A percentile compares a stretch with the other conserved stretches of the same genome.
Conservation (phyloP, 1,140 invertebrate species). For the Drosophila willistoni region DNA sequence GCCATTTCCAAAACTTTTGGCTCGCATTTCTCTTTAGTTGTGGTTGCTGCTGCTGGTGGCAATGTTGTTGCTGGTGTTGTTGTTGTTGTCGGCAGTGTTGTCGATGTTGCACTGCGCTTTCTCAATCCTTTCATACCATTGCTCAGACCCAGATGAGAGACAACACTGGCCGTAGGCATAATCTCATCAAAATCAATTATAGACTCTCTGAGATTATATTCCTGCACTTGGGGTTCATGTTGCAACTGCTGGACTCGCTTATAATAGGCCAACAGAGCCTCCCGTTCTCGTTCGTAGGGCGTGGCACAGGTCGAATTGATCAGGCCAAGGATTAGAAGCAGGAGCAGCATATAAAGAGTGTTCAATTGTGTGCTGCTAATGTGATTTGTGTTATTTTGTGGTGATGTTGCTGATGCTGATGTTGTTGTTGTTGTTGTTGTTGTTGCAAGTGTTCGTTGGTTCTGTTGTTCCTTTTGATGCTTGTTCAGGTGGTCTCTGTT, state of each 20-base stretch:
- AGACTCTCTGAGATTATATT: constrained; percentile 57
- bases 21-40: constrained; percentile 69
- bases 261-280: constrained; percentile 71
- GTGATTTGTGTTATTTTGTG: constrained; percentile 18
- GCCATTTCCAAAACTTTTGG: constrained; percentile 72
- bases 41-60: constrained; percentile 33
- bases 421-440: constrained; percentile 11
- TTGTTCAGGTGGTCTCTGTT: constrained; percentile 69
- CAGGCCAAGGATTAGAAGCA: constrained; percentile 49
- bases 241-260: constrained; percentile 66
- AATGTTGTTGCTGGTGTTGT: constrained; percentile 16
- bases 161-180: constrained; percentile 56
- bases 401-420: constrained; percentile 13
- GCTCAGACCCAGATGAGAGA: constrained; percentile 49
- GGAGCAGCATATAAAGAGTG: constrained; percentile 50
- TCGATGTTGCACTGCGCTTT: constrained; percentile 61
- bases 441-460: constrained; percentile 26
- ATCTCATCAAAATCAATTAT: constrained; percentile 61
- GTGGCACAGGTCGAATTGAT: constrained; percentile 33
- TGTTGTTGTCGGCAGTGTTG: constrained; percentile 38
- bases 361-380: constrained; percentile 47
- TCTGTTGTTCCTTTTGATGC: constrained; percentile 32
- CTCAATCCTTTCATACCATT: constrained; percentile 54
- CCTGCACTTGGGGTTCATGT: constrained; percentile 36
- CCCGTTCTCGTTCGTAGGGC: constrained; percentile 52